Conservation (phyloP, 2,113 vertebrate genomes). For the Clupea harengus region DNA sequence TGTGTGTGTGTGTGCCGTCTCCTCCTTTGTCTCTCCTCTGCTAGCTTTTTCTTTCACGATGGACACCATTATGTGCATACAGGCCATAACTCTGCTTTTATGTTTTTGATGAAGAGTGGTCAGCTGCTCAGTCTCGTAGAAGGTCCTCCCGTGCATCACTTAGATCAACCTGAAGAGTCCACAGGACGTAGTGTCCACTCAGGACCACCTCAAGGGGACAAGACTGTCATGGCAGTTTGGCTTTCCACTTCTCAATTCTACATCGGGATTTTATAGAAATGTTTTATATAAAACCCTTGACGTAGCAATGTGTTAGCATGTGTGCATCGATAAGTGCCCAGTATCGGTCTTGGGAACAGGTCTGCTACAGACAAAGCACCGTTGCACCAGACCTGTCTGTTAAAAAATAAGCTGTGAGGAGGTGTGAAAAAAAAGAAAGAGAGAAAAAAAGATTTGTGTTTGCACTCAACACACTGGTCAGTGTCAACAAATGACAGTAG, state of each 20-base stretch:
- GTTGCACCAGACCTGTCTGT: not conserved
- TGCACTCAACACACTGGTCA: too few relatives aligned
- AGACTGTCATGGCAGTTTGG: not conserved
- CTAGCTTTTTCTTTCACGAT: not conserved
- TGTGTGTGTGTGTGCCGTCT: not conserved
- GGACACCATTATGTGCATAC: not conserved
- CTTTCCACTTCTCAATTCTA: not conserved
- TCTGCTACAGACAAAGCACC: not conserved
- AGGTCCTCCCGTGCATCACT: not conserved
- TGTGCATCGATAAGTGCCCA: not conserved
- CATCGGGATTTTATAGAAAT: not conserved
- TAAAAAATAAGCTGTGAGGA: not conserved
- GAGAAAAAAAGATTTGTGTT: too few relatives aligned
- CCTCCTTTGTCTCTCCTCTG: not conserved
- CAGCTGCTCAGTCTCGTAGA: not conserved
- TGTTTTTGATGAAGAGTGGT: slow-evolving; percentile 2
- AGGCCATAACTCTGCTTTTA: not conserved
- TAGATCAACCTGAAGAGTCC: not conserved
- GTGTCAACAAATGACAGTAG: too few relatives aligned
- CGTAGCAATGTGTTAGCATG: not conserved
- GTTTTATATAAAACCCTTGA: not conserved
- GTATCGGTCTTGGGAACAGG: not conserved
- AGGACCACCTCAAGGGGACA: not conserved
- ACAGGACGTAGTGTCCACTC: not conserved
- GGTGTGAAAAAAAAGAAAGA: not conserved